Conservation (phyloP, 2,888 invertebrate species). For the Drosophila sordidula region DNA sequence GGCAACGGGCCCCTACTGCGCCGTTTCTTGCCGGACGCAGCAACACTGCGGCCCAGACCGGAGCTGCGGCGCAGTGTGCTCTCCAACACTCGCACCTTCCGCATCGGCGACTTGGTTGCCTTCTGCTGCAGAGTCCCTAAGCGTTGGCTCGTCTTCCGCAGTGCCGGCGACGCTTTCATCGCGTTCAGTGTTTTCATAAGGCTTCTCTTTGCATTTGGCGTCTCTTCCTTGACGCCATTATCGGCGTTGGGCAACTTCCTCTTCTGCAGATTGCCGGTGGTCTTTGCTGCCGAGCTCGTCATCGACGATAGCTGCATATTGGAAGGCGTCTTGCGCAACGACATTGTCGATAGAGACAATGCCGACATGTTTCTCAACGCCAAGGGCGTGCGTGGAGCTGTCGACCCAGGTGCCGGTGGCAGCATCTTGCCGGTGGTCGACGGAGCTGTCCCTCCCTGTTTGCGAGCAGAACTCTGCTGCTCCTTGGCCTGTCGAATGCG, state of each 20-base stretch:
- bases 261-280: conserved; percentile 69
- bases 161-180: conserved; percentile 56
- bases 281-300: conserved; percentile 34
- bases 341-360: conserved; percentile 59
- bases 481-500: conserved; percentile 84
- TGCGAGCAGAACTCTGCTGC: conserved; percentile 85
- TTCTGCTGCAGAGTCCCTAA: conserved; percentile 16
- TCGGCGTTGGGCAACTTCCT: conserved; percentile 54
- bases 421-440: conserved; percentile 36
- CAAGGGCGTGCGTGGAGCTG: conserved; percentile 73
- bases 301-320: conserved; percentile 48
- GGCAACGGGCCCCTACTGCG: conserved; percentile 58
- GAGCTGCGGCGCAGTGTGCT: conserved; percentile 74
- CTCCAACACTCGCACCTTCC: conserved; percentile 74
- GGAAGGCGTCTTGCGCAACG: conserved; percentile 75
- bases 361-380: conserved; percentile 66
- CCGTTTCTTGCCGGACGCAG: conserved; percentile 60
- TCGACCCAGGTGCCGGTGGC: conserved; percentile 43
- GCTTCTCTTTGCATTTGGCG: conserved; percentile 80
- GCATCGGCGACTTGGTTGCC: conserved; percentile 65
- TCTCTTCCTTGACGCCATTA: conserved; percentile 32
- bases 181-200: conserved; percentile 72
- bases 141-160: conserved; percentile 31
- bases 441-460: conserved; percentile 56
- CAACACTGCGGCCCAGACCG: conserved; percentile 65